phyloP scores from a whole-genome alignment of 2,113 vertebrate genomes.

The Choloepus hoffmanni region DNA sequence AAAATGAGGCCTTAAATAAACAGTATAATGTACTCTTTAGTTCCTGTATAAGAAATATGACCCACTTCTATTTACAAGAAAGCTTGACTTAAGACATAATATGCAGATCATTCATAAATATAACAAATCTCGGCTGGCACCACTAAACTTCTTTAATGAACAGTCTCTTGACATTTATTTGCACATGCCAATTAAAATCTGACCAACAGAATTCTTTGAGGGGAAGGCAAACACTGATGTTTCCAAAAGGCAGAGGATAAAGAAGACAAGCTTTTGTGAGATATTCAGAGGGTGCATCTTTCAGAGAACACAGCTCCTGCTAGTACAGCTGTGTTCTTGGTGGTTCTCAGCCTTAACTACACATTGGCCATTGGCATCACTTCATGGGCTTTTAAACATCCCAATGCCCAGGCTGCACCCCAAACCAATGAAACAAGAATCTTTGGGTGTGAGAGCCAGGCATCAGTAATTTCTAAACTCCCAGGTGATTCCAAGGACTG shows the following conservation, averaged over 20 bases:
- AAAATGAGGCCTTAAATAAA: conserved; percentile 10
- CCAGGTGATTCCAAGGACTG: not conserved
- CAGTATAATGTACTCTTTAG: not conserved
- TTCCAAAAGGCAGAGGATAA: not conserved
- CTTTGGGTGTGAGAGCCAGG: not conserved
- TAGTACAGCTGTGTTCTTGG: not conserved
- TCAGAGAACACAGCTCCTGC: not conserved
- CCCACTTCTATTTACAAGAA: conserved; percentile 29
- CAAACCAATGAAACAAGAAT: not conserved
- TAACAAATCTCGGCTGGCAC: not conserved
- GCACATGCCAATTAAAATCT: not conserved
- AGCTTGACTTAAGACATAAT: not conserved
- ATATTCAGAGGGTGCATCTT: not conserved
- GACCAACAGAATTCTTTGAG: not conserved
- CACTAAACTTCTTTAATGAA: not conserved
- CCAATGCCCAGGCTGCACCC: not conserved
- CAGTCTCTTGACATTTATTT: not conserved
- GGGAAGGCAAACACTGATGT: not conserved
- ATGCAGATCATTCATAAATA: not conserved
- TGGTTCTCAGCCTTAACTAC: not conserved
- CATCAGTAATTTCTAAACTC: not conserved
- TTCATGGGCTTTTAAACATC: not conserved
- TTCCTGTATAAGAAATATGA: conserved; percentile 33
- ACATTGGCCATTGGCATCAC: accelerated
- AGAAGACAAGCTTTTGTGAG: not conserved